Conservation (phyloP, 2,113 vertebrate species). For the Perca schrenkii region DNA sequence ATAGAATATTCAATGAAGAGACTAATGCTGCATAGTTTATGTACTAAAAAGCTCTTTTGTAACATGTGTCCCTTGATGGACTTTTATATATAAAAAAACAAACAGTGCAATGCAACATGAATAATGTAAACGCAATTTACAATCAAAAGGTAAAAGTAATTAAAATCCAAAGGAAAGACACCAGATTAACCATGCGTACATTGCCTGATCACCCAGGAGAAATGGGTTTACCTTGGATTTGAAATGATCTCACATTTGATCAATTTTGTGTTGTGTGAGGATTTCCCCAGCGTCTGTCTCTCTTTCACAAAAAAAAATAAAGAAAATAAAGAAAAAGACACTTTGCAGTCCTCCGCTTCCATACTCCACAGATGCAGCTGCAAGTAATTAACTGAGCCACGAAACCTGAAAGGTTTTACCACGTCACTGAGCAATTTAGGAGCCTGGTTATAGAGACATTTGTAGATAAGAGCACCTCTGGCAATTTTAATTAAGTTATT, state of each 20-base stretch:
- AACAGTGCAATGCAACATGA: neutral
- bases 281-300: constrained; percentile 21
- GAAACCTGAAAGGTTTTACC: constrained; percentile 7
- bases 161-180: neutral
- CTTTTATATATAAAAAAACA: neutral
- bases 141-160: neutral
- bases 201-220: neutral
- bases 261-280: neutral
- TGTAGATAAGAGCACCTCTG: neutral
- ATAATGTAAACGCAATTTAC: neutral
- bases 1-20: neutral
- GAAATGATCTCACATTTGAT: constrained; percentile 16
- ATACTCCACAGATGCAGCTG: neutral
- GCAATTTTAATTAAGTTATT: constrained; percentile 13
- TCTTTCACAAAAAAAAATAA: neutral
- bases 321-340: neutral
- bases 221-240: neutral
- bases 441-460: neutral
- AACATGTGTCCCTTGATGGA: neutral
- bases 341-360: neutral
- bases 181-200: neutral
- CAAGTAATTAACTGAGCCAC: constrained; percentile 25
- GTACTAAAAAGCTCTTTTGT: neutral
- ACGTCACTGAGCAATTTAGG: neutral
- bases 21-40: neutral